Base-by-base conservation (phyloP, 2,888 invertebrate genomes). In the Eupithecia tripunctaria region DNA sequence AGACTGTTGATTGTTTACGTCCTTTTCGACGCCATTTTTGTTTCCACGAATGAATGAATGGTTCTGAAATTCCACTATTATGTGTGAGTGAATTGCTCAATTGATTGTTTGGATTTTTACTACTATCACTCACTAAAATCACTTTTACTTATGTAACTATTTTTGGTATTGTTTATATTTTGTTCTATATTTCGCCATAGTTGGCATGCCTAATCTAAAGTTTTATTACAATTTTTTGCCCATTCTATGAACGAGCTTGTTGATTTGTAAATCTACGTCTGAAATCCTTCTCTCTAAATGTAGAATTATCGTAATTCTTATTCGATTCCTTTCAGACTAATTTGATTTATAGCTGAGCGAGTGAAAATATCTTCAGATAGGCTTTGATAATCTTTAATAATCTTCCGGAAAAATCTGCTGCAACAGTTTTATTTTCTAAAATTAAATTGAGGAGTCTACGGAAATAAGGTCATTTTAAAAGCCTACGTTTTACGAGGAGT, bases 1-100 rank as follows among this genome's bases (percentile, higher is more conserved):
- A 85, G 85, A 80, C 75, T 78, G 72, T 66, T 85, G 85, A 85
- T 86, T 88, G 86, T 88, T 87, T 86, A 85, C 88, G 87, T 86
- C 86, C 88, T 86, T 83, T 79, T 75, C 80, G 82, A 81, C 82
- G 82, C 82, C 79, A 83, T 85, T 83, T 85, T 85, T 84, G 81
- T 85, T 85, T 84, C 81, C 79, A 82, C 81, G 79, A 84, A 80
- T 81, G 83, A 84, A 84, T 83, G 82, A 81, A 81, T 73, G 76
- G 79, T 80, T 81, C 79, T 79, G 81, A 83, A 80, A 81, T 73
- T 74, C 67, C 74, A 69, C 71, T 70, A 62, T 71, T 62, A 21
- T 64, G 41, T 74, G 70, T 64, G 67, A 36, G 21, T 75, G 72
- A 73, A 68, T 77, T 73, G 78, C 72, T 76, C 75, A 70, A 75